phyloP scores from a whole-genome alignment of 1,140 invertebrate species.

The Drosophila navojoa region DNA sequence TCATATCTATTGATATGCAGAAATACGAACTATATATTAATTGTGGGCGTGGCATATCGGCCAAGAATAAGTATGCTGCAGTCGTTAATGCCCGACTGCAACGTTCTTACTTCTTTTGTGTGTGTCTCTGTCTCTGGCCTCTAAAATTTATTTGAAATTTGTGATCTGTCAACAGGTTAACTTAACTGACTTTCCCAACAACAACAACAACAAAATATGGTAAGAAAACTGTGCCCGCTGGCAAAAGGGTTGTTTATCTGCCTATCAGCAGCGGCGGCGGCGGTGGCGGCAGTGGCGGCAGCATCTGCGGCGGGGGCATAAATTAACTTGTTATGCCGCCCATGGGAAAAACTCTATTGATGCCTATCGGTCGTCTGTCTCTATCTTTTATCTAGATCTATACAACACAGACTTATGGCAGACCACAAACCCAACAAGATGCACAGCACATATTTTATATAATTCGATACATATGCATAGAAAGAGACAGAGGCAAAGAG shows the following conservation, averaged over 20 bases:
- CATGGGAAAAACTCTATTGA: slow-evolving; percentile 60
- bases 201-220: slow-evolving; percentile 26
- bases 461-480: no score
- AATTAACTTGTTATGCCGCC: slow-evolving; percentile 75
- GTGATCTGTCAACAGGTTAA: slow-evolving; percentile 48
- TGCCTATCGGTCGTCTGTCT: slow-evolving; percentile 29
- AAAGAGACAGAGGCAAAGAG: no score
- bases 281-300: slow-evolving; percentile 35
- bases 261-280: slow-evolving; percentile 35
- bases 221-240: slow-evolving; percentile 1
- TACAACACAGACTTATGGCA: slow-evolving; percentile 19
- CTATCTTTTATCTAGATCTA: slow-evolving; percentile 16
- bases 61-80: no score
- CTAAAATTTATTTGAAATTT: slow-evolving; percentile 36
- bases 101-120: background rate
- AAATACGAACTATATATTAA: no score
- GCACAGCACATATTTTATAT: slow-evolving; percentile 4
- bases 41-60: no score
- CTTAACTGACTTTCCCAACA: slow-evolving; percentile 30
- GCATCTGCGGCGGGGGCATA: slow-evolving; percentile 51
- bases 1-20: no score
- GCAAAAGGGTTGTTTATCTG: slow-evolving; percentile 62
- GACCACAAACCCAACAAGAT: slow-evolving; percentile 52
- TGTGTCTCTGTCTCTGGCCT: background rate
- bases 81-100: no score